Conservation (phyloP, 2,113 vertebrate genomes). For the Salvelinus alpinus region DNA sequence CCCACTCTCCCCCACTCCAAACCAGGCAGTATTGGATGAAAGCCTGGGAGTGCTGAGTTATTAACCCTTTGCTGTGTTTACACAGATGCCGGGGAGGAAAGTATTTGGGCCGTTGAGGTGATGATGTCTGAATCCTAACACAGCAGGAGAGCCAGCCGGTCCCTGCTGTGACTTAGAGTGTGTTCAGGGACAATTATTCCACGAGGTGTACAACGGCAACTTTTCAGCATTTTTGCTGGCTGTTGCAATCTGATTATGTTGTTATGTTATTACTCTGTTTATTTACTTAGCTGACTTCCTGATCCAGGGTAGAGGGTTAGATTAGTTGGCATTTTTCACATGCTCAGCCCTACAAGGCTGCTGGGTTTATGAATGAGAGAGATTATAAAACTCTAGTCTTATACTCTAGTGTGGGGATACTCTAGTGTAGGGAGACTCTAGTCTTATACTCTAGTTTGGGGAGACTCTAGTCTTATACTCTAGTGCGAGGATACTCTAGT, state of each 20-base stretch:
- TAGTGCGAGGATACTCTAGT: too few relatives aligned
- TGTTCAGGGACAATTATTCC: not conserved
- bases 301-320: constrained; percentile 6
- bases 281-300: constrained; percentile 49
- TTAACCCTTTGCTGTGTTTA: constrained; percentile 1
- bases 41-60: not conserved
- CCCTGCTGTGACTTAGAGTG: constrained; percentile 19
- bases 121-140: not conserved
- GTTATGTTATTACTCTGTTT: constrained; percentile 48
- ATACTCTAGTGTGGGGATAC: too few relatives aligned
- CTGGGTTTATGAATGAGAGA: too few relatives aligned
- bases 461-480: too few relatives aligned
- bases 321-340: constrained; percentile 40
- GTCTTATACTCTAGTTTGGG: too few relatives aligned
- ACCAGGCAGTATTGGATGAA: not conserved
- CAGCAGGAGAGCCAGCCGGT: constrained; percentile 7
- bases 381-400: too few relatives aligned
- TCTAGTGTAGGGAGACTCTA: too few relatives aligned
- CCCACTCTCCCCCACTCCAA: not conserved
- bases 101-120: not conserved
- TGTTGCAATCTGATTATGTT: constrained; percentile 43
- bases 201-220: not conserved
- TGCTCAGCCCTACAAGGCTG: not conserved
- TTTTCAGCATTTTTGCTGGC: not conserved
- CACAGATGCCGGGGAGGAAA: not conserved